Conservation (phyloP, 2,113 vertebrate genomes). For the Trichechus manatus region DNA sequence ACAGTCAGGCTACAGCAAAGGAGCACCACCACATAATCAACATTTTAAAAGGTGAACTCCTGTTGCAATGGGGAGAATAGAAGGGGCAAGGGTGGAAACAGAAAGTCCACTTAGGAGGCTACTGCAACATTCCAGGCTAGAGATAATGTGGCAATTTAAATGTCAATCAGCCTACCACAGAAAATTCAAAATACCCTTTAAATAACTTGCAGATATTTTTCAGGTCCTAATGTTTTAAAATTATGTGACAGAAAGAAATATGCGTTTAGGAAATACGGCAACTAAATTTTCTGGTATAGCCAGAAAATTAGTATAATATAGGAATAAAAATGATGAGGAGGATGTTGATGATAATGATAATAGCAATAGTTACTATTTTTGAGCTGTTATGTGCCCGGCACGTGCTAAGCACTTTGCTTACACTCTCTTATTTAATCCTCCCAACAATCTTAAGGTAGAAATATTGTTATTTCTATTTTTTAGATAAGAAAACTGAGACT, state of each 20-base stretch:
- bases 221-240: background rate
- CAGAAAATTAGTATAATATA: background rate
- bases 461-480: background rate
- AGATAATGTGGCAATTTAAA: background rate
- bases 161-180: background rate
- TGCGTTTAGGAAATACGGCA: background rate
- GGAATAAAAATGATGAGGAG: background rate
- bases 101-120: too few species aligned
- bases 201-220: background rate
- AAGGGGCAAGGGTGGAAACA: too few species aligned
- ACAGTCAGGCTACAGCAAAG: too few species aligned
- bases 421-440: background rate
- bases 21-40: too few species aligned
- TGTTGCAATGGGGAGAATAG: too few species aligned
- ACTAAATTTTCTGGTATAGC: background rate
- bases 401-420: background rate
- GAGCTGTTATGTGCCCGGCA: background rate
- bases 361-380: too few species aligned
- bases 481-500: background rate
- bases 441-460: background rate
- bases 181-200: background rate
- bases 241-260: background rate
- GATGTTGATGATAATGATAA: background rate
- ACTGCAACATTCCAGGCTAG: background rate
- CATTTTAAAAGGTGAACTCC: too few species aligned